These are phyloP conservation scores for Alaudala cheleensis DNA, from an alignment of 2,113 vertebrate genomes.

Conservation along the genomic window DNA sequence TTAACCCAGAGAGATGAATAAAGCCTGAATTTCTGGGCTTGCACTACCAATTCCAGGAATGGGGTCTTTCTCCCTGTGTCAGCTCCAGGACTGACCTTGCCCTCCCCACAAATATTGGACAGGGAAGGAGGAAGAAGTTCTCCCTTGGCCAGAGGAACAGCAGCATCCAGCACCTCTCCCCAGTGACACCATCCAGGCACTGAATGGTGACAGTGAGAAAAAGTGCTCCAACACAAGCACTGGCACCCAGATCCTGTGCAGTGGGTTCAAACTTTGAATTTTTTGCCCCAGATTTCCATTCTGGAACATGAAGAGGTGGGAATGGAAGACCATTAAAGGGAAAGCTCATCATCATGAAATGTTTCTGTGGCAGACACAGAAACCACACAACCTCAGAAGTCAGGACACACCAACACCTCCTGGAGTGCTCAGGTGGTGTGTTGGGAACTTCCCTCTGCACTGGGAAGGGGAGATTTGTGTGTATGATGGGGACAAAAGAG, in stretches of 20 bases:
- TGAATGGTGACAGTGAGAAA: neutral
- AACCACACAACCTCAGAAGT: neutral
- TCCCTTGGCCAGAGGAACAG: neutral
- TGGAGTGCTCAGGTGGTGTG: neutral
- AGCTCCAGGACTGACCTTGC: neutral
- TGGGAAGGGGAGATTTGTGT: neutral
- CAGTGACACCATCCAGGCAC: neutral
- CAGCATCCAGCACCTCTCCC: neutral
- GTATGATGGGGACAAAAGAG: neutral
- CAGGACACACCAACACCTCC: neutral
- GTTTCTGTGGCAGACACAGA: neutral
- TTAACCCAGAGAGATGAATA: fast-evolving
- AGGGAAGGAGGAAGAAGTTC: neutral
- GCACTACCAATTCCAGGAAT: neutral
- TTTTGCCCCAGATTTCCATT: neutral
- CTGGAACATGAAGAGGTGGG: neutral
- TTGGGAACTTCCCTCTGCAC: neutral
- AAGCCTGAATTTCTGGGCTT: neutral
- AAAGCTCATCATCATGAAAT: neutral
- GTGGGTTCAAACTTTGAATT: neutral
- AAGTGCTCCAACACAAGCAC: neutral
- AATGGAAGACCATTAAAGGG: neutral
- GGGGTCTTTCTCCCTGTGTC: fast-evolving
- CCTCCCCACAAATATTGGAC: neutral
- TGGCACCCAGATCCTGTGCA: neutral